Evolutionary conservation across 2,888 invertebrate genomes (phyloP).

Genomic region (Girardia tigrina): DNA sequence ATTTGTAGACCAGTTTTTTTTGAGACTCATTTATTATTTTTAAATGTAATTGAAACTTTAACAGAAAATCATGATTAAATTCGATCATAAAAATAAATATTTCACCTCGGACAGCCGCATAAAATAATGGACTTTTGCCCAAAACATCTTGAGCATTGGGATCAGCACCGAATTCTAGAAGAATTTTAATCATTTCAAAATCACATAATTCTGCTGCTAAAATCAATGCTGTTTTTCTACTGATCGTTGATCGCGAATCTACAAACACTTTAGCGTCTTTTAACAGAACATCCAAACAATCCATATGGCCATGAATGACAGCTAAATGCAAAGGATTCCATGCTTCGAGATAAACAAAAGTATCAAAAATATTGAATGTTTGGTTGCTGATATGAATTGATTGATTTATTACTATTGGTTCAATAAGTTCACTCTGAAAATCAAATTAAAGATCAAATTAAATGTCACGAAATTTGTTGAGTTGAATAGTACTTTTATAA

Average conservation of each 20-base stretch:
- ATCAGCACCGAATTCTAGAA: not conserved
- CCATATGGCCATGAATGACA: not conserved
- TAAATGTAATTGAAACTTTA: not conserved
- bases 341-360: not conserved
- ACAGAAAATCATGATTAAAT: not conserved
- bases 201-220: not conserved
- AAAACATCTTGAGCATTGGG: not conserved
- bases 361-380: conserved; percentile 3
- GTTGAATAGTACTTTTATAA: not conserved
- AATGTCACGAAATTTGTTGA: not conserved
- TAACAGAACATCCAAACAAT: not conserved
- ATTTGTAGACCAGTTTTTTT: no score
- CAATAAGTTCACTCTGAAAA: not conserved
- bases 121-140: not conserved
- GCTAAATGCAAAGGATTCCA: conserved; percentile 14
- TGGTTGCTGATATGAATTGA: not conserved
- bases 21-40: no score
- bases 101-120: not conserved
- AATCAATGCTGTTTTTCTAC: not conserved
- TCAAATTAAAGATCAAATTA: no score
- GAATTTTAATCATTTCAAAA: not conserved
- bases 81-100: not conserved
- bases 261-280: not conserved
- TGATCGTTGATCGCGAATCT: not conserved
- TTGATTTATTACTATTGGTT: not conserved